Conservation (phyloP, 2,888 invertebrate species). For the Crossocerus cetratus region DNA sequence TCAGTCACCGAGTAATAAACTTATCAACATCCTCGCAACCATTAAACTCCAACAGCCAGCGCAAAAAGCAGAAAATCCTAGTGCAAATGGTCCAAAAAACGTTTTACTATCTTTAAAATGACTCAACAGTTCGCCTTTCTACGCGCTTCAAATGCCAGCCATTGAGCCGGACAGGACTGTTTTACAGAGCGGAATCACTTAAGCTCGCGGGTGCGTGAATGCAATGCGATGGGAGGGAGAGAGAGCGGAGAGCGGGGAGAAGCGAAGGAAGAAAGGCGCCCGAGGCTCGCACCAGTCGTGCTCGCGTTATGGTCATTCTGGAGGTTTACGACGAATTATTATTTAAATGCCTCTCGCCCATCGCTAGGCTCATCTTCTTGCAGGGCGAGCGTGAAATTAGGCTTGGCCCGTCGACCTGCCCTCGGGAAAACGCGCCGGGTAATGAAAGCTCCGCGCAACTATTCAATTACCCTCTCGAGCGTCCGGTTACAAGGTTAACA, state of each 20-base stretch:
- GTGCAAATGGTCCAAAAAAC: too few species aligned
- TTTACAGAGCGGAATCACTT: conserved; percentile 64
- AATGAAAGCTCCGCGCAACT: background rate
- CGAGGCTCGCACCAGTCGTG: conserved; percentile 38
- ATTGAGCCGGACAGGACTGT: conserved; percentile 61
- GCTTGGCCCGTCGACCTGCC: conserved; percentile 16
- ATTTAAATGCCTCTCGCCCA: conserved; percentile 64
- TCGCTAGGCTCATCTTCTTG: conserved; percentile 39
- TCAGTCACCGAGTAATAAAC: too few species aligned
- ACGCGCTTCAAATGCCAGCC: conserved; percentile 27
- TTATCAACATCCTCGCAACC: too few species aligned
- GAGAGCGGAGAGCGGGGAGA: conserved; percentile 34
- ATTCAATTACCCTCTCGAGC: background rate
- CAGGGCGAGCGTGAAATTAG: conserved; percentile 40
- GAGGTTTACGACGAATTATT: conserved; percentile 66
- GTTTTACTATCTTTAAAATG: too few species aligned
- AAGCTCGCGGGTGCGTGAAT: too few species aligned
- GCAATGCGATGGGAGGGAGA: conserved; percentile 21
- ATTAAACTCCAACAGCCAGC: too few species aligned
- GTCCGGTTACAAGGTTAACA: too few species aligned
- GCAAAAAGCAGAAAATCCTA: too few species aligned
- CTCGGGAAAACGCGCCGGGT: background rate
- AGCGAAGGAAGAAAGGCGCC: conserved; percentile 23
- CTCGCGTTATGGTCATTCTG: conserved; percentile 58
- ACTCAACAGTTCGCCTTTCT: too few species aligned